Conservation (phyloP, 37 sponge, comb jelly and placozoan genomes). For the Agelas oroides region DNA sequence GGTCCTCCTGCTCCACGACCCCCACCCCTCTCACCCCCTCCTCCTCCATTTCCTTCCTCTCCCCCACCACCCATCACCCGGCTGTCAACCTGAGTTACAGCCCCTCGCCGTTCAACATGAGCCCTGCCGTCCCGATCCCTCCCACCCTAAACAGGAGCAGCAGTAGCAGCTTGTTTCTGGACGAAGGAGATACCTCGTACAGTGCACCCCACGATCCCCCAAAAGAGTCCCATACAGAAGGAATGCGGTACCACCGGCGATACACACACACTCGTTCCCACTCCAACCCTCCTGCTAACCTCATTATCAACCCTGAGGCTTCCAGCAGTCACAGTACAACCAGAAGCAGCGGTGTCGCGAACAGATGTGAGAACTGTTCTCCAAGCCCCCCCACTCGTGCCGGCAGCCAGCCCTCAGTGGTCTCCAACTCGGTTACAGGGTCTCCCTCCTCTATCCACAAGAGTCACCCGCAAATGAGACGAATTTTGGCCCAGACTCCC, state of each 20-base stretch:
- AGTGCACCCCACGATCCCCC: neutral
- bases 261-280: constrained; percentile 50
- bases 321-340: neutral
- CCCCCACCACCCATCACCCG: constrained; percentile 29
- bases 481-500: constrained; percentile 3
- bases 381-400: constrained; percentile 59
- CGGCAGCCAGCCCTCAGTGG: constrained; percentile 44
- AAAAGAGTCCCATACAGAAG: too few relatives aligned
- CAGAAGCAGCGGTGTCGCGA: neutral
- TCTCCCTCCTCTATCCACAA: neutral
- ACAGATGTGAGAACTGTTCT: constrained; percentile 15
- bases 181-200: neutral
- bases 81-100: too few relatives aligned
- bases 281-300: constrained; percentile 58
- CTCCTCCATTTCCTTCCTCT: constrained; percentile 41
- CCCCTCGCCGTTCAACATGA: too few relatives aligned
- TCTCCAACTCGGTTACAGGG: neutral
- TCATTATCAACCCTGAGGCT: constrained; percentile 16
- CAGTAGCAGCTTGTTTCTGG: constrained; percentile 36
- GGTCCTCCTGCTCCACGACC: neutral
- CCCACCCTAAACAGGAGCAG: constrained; percentile 9
- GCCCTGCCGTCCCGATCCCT: neutral
- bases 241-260: neutral
- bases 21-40: constrained; percentile 13
- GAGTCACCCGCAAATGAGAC: constrained; percentile 39